Percentiles rank a stretch among this genome's conserved stretches.
Evolutionary conservation across 2,888 invertebrate genomes (phyloP).

Genomic region (Cotesia congregata): DNA sequence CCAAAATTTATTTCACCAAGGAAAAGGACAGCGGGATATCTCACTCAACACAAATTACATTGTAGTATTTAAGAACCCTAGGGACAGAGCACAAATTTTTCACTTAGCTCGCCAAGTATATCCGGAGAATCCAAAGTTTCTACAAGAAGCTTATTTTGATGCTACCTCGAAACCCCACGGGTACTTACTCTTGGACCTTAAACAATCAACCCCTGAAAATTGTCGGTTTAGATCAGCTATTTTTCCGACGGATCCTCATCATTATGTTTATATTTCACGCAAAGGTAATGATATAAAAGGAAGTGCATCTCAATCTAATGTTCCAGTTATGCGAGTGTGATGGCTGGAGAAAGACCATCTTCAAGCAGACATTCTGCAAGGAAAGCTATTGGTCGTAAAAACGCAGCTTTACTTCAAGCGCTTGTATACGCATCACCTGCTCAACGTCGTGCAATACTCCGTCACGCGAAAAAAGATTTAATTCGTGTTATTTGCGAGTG

Average conservation of each 20-base stretch:
- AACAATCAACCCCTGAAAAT: background rate
- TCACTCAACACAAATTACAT: slow-evolving; percentile 41
- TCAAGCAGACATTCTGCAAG: background rate
- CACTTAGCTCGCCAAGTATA: slow-evolving; percentile 42
- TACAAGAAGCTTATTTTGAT: slow-evolving; percentile 45
- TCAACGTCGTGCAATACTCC: background rate
- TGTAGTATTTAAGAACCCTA: slow-evolving; percentile 44
- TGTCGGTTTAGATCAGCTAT: slow-evolving; percentile 28
- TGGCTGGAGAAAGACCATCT: background rate
- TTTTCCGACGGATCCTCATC: slow-evolving; percentile 24
- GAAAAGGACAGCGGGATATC: slow-evolving; percentile 40
- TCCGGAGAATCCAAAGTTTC: slow-evolving; percentile 43
- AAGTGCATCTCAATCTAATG: background rate
- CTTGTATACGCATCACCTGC: background rate
- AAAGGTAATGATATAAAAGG: background rate
- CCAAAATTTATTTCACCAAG: slow-evolving; percentile 33
- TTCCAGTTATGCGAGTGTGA: background rate
- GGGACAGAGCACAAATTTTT: slow-evolving; percentile 42
- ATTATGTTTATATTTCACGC: background rate
- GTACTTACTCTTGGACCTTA: background rate
- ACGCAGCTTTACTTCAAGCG: background rate
- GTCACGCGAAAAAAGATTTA: background rate
- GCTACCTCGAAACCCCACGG: slow-evolving; percentile 28
- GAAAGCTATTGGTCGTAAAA: background rate
- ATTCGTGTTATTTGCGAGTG: background rate